These are phyloP conservation scores for Botia kubotai DNA, from an alignment of 2,797 vertebrate genomes.

Conservation along the genomic window DNA sequence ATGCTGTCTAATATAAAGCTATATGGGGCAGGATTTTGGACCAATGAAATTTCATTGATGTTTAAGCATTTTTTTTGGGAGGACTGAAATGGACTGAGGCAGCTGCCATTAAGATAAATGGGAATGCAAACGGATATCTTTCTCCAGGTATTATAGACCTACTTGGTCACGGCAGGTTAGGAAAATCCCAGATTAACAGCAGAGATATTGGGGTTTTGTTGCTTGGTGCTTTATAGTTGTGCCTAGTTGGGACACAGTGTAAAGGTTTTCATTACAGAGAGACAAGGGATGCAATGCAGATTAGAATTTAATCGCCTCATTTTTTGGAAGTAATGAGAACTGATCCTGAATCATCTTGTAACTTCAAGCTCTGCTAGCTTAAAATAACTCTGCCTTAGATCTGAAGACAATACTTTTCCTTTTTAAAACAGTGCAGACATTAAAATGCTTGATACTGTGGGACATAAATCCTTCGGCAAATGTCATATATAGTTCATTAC, in stretches of 20 bases:
- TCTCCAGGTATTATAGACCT: neutral
- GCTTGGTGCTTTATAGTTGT: neutral
- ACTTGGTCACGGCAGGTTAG: neutral
- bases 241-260: neutral
- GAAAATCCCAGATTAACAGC: neutral
- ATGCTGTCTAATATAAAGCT: neutral
- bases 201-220: neutral
- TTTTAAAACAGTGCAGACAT: slow-evolving; percentile 27
- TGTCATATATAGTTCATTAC: slow-evolving; percentile 39
- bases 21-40: neutral
- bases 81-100: neutral
- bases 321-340: neutral
- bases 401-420: slow-evolving; percentile 29
- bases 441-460: slow-evolving; percentile 30
- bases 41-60: neutral
- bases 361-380: slow-evolving; percentile 12
- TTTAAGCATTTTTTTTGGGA: neutral
- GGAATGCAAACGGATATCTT: neutral
- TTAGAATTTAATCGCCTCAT: neutral
- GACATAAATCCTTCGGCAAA: slow-evolving; percentile 37
- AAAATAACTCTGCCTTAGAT: slow-evolving; percentile 24
- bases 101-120: neutral
- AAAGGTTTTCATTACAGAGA: neutral
- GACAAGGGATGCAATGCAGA: neutral
- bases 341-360: slow-evolving; percentile 19